phyloP scores from a whole-genome alignment of 2,797 vertebrate genomes.

The Pagetopsis macropterus region DNA sequence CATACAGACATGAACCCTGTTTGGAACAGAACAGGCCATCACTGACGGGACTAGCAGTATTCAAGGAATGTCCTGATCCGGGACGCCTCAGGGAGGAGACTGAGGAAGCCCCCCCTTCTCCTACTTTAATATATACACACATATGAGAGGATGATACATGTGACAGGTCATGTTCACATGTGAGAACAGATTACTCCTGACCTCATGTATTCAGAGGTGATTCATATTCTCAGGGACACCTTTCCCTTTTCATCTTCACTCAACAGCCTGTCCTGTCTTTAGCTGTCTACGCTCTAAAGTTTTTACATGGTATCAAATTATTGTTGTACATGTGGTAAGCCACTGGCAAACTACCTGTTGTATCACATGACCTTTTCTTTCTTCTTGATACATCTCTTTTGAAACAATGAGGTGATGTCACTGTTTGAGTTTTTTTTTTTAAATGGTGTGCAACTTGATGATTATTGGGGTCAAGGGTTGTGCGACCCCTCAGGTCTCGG shows the following conservation, averaged over 20 bases:
- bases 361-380: not conserved
- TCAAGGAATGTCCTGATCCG: slow-evolving; percentile 71
- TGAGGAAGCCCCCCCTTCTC: slow-evolving; percentile 24
- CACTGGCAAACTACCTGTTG: not conserved
- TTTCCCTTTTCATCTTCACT: slow-evolving; percentile 33
- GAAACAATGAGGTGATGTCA: slow-evolving; percentile 30
- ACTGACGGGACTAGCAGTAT: slow-evolving; percentile 66
- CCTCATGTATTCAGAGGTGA: slow-evolving; percentile 35
- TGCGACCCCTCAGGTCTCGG: slow-evolving; percentile 43
- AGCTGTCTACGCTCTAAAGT: slow-evolving; percentile 2
- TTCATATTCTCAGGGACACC: slow-evolving; percentile 10
- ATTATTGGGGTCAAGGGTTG: slow-evolving; percentile 61
- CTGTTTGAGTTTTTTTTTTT: not conserved
- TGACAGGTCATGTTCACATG: slow-evolving; percentile 31
- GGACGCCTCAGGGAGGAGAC: slow-evolving; percentile 61
- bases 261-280: slow-evolving; percentile 15
- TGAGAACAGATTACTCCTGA: slow-evolving; percentile 36
- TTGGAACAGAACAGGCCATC: slow-evolving; percentile 37
- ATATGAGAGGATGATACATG: slow-evolving; percentile 39
- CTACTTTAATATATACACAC: slow-evolving; percentile 31
- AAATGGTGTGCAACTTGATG: slow-evolving; percentile 23
- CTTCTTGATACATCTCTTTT: slow-evolving; percentile 21
- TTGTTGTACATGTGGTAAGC: not conserved
- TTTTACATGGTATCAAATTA: slow-evolving; percentile 36
- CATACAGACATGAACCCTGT: slow-evolving; percentile 57